Conservation (phyloP, 37 sponge, comb jelly and placozoan species). For the Beroe forskalii region DNA sequence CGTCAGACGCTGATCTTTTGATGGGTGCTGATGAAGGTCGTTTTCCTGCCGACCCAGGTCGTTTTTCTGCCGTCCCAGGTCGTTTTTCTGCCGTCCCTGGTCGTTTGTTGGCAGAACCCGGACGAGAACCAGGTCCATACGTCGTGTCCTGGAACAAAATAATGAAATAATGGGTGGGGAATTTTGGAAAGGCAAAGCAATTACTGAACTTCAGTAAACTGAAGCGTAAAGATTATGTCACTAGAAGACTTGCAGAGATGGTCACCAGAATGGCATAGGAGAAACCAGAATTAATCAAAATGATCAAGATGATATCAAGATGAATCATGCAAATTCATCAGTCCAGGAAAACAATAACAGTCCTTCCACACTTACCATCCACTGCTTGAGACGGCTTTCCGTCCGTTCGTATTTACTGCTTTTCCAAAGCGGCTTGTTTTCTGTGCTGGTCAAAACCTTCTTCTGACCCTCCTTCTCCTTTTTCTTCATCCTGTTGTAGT, state of each 20-base stretch:
- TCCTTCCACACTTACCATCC: constrained; percentile 65
- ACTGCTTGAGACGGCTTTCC: constrained; percentile 54
- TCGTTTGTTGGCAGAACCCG: background rate
- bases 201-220: too few relatives aligned
- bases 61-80: background rate
- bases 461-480: constrained; percentile 57
- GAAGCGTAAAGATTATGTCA: too few relatives aligned
- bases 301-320: too few relatives aligned
- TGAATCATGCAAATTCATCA: too few relatives aligned
- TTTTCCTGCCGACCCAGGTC: background rate
- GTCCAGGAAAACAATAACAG: too few relatives aligned
- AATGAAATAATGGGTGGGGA: too few relatives aligned
- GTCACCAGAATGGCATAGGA: too few relatives aligned
- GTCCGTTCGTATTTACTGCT: constrained; percentile 54
- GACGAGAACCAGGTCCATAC: constrained; percentile 36
- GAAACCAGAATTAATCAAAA: too few relatives aligned
- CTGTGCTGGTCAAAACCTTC: background rate
- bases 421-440: constrained; percentile 36
- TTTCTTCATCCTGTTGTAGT: constrained; percentile 60
- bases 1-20: constrained; percentile 58
- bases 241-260: too few relatives aligned
- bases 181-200: too few relatives aligned
- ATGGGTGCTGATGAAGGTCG: background rate
- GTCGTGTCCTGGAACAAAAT: constrained; percentile 50
- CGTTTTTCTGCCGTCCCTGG: background rate